phyloP scores from a whole-genome alignment of 1,140 invertebrate genomes.

The Rhysida immarginata region DNA sequence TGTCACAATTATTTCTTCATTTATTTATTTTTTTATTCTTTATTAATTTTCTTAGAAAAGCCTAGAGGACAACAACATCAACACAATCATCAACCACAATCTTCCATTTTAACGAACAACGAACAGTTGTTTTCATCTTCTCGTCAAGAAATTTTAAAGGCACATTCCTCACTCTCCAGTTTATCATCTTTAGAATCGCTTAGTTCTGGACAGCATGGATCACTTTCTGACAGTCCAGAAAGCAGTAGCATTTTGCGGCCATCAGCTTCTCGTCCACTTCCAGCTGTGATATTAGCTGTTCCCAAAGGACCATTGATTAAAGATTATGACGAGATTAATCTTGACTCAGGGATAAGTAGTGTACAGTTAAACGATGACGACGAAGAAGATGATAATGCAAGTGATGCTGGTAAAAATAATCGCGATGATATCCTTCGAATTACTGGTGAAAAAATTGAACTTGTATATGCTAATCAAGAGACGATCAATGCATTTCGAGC shows the following conservation, averaged over 20 bases:
- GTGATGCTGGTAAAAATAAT: not conserved
- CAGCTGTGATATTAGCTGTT: not conserved
- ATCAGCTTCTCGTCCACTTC: not conserved
- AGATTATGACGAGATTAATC: not conserved
- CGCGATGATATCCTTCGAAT: not conserved
- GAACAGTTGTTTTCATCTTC: too few relatives aligned
- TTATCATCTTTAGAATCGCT: not conserved
- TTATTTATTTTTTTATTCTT: too few relatives aligned
- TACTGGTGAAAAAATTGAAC: not conserved
- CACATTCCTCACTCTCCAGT: slow-evolving; percentile 1
- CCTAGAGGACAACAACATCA: too few relatives aligned
- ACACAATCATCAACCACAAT: too few relatives aligned
- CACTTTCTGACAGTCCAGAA: not conserved
- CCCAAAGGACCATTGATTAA: not conserved
- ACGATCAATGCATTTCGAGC: not conserved
- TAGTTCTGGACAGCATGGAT: slow-evolving; percentile 1
- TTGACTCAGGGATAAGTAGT: slow-evolving; percentile 3
- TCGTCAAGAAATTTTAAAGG: not conserved
- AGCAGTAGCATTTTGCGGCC: not conserved
- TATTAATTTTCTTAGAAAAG: too few relatives aligned
- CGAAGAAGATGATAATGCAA: not conserved
- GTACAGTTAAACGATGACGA: slow-evolving; percentile 3
- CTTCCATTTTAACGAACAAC: too few relatives aligned
- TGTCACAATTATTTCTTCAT: too few relatives aligned
- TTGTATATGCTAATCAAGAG: slow-evolving; percentile 5